Evolutionary conservation across 2,797 vertebrate genomes (phyloP), one percentile per base, ranked within the genome.

Genomic region (Melanotaenia nigrans): DNA sequence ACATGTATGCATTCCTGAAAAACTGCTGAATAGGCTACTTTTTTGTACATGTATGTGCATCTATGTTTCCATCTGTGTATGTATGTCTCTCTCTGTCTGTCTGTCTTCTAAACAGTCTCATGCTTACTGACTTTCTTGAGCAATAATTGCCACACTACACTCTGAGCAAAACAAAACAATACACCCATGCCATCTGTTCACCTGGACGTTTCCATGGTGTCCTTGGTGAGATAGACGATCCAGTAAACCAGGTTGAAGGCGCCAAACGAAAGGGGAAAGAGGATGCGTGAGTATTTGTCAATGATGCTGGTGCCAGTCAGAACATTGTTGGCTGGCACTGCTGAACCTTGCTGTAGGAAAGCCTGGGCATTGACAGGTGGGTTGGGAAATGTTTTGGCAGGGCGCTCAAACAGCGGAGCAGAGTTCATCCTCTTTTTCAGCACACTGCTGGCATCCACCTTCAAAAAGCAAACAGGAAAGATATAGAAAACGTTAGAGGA

Each of bases 161-260:
- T 28, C 24, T 14, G 11, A 22, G 65, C 20, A 56, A 0, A 14
- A 35, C 7, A 32, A n/a, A 53, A 33, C 16, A 64, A 70, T 58
- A 24, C 11, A 81, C 60, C 25, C 68, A 53, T 51, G 72, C 77
- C 69, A 63, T 85, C 68, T 79, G 72, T 71, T 86, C 85, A 95
- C 94, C 94, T 95, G 84, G 94, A 91, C 86, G 95, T 94, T 90
- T 99, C 97, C 97, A 98, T 99, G 5, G 96, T 97, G 90, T 99
- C 97, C 92, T 97, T 98, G 81, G 97, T 98, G 88, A 99, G 96
- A 87, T 98, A 99, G 85, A 99, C 96, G 9, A 98, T 95, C 97
- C 97, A 99, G 91, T 99, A 99, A 30, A 99, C 96, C 71, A 99
- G 92, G 92, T 99, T 99, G 92, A 99, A 99, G 81, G 96, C 97